Evolutionary conservation across 2,113 vertebrate genomes (phyloP).

Genomic region (Thinocorus orbignyianus): DNA sequence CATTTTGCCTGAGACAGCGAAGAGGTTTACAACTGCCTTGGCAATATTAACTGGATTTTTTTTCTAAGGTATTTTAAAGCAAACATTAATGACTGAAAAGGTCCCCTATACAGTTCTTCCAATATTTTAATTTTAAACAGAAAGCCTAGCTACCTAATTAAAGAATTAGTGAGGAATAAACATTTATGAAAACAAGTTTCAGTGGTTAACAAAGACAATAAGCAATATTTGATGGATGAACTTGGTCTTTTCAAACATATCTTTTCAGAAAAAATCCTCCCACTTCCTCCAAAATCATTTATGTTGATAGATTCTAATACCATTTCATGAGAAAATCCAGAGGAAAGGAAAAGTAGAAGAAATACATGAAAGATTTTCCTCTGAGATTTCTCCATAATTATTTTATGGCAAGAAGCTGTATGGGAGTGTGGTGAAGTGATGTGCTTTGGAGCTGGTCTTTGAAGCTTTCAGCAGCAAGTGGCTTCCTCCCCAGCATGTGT

Average conservation of each 20-base stretch:
- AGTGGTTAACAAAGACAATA: background rate
- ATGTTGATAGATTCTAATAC: background rate
- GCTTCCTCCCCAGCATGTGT: conserved; percentile 41
- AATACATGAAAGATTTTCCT: conserved; percentile 13
- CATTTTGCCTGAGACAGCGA: background rate
- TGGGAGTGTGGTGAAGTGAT: background rate
- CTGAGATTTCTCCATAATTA: conserved; percentile 38
- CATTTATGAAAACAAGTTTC: background rate
- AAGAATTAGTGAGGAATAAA: background rate
- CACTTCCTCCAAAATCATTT: background rate
- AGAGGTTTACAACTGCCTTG: background rate
- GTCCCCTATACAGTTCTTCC: background rate
- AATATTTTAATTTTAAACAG: background rate
- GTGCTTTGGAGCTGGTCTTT: conserved; percentile 8
- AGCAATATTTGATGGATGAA: background rate
- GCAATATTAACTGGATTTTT: background rate
- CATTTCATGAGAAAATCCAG: background rate
- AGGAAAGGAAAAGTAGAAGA: background rate
- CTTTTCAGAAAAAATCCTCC: background rate
- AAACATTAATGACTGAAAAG: background rate
- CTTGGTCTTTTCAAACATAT: background rate
- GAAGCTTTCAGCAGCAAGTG: conserved; percentile 48
- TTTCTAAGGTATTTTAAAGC: background rate
- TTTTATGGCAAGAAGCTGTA: conserved; percentile 12
- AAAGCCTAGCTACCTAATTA: background rate